Conservation (phyloP, 2,888 invertebrate genomes). For the Drosophila phalerata region DNA sequence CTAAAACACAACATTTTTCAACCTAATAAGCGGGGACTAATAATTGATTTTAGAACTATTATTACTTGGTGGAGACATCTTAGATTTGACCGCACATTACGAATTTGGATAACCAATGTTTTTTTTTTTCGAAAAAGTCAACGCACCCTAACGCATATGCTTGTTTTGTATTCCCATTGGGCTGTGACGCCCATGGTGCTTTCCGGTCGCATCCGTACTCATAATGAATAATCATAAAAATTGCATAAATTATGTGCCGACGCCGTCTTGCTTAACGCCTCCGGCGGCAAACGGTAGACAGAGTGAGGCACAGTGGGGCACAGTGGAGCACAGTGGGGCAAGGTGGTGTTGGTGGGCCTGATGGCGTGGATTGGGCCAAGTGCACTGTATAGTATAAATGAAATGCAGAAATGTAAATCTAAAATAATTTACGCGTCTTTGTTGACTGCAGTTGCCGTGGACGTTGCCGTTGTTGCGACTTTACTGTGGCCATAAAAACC, state of each 20-base stretch:
- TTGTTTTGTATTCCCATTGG: background rate
- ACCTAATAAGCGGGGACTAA: too few relatives aligned
- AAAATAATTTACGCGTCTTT: constrained; percentile 84
- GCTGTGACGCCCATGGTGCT: constrained; percentile 35
- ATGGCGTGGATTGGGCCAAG: constrained; percentile 20
- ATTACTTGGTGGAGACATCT: too few relatives aligned
- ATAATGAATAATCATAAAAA: constrained; percentile 81
- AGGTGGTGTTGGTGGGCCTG: background rate
- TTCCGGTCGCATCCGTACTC: constrained; percentile 52
- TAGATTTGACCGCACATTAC: too few relatives aligned
- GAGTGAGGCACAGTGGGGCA: background rate
- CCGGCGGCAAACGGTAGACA: constrained; percentile 58
- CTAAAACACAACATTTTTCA: too few relatives aligned
- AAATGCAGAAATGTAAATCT: constrained; percentile 83
- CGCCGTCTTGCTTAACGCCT: constrained; percentile 78
- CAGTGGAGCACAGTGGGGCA: constrained; percentile 4
- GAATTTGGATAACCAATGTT: too few relatives aligned
- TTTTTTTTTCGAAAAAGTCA: too few relatives aligned
- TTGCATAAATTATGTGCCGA: constrained; percentile 79
- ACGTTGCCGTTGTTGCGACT: constrained; percentile 41
- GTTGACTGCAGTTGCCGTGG: constrained; percentile 71
- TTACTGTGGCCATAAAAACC: constrained; percentile 52
- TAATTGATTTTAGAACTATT: too few relatives aligned
- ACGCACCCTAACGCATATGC: too few relatives aligned
- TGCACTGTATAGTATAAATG: constrained; percentile 71